Evolutionary conservation across 2,888 invertebrate species (phyloP), one percentile per base, ranked within the genome.

Genomic region (Xylota sylvarum): DNA sequence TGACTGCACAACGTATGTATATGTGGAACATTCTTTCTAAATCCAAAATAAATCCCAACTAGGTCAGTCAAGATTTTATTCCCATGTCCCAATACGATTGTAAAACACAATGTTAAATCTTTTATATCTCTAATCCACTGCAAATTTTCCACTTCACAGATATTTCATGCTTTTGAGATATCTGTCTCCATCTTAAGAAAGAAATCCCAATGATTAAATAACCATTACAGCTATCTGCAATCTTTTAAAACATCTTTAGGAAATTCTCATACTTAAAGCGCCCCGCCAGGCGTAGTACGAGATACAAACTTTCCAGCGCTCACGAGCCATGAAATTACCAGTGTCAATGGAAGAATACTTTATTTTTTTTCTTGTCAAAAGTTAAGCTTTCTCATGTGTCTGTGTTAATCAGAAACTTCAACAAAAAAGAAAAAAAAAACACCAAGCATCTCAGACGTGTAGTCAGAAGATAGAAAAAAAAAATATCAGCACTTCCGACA

Each of bases 371-470:
- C 23, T 40, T n/a, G 30, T 6, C 55, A 12, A 55, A 55, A 14
- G 19, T 48, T 19, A 17, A 35, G 32, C 35, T 30, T 35, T 35
- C 48, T 35, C 5, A 10, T 65, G n/a, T 19, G 35, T 2, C 35
- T 50, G 35, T 12, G 65, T 35, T 65, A 65, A 65, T n/a, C 50
- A 19, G 23, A 48, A 19, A 65, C 35, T 65, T 65, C 65, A 35
- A 32, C 32, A 14, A 43, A 37, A 14, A 23, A 40, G 32, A 40
- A 43, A 14, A 40, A 23, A 19, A 56, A 30, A 48, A 23, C 27
- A 2, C 46, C 2, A 58, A 19, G 14, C 35, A 30, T 58, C 58
- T 37, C 58, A 37, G 27, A 58, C 37, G 35, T 37, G 7, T 30
- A 30, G 7, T 30, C 55, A 35, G 5, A 35, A 32, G 32, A 14